phyloP scores from a whole-genome alignment of 1,140 invertebrate genomes.

The Pseudoatta argentina region DNA sequence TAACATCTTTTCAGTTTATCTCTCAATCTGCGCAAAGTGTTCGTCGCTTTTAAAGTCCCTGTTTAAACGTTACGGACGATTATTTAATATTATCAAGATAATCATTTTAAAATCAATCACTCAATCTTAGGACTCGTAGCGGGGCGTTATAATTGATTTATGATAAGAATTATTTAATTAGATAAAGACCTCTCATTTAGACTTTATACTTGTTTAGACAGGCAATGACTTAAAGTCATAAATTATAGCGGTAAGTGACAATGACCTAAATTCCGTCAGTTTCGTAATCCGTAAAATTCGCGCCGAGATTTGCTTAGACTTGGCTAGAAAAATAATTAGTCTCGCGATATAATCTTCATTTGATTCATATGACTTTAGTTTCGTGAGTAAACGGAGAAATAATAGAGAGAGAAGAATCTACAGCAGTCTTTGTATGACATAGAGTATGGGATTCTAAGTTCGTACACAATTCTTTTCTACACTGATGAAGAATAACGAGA shows the following conservation, averaged over 20 bases:
- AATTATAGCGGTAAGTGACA: not conserved
- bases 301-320: not conserved
- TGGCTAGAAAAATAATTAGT: not conserved
- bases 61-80: not conserved
- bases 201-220: not conserved
- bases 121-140: not conserved
- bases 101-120: not conserved
- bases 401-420: not conserved
- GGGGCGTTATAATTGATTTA: not conserved
- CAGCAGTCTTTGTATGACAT: not conserved
- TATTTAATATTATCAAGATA: not conserved
- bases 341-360: not conserved
- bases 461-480: not conserved
- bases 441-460: not conserved
- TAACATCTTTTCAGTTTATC: constrained; percentile 21
- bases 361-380: not conserved
- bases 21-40: not conserved
- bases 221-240: constrained; percentile 5
- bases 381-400: not conserved
- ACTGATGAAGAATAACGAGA: not conserved
- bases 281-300: not conserved
- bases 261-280: constrained; percentile 15
- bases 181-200: not conserved
- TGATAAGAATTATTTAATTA: not conserved
- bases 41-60: not conserved